Conservation (phyloP, 1,140 invertebrate genomes). For the Phenacoccus solenopsis region DNA sequence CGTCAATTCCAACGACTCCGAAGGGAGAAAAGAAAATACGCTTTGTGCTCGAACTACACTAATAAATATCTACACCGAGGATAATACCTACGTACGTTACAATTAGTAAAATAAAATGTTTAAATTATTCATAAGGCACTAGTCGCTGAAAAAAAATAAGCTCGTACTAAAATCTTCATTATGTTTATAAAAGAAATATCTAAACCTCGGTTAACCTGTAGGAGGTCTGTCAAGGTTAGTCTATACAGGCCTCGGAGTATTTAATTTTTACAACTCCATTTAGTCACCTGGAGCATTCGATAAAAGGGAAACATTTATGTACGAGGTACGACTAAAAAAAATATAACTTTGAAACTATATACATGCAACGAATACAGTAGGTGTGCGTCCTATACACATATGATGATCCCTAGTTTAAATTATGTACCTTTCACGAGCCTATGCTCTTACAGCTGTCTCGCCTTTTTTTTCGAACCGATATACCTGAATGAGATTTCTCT, state of each 20-base stretch:
- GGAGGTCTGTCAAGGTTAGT: constrained; percentile 1
- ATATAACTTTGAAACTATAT: not conserved
- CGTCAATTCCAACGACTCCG: too few species aligned
- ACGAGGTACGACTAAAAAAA: not conserved
- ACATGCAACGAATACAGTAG: not conserved
- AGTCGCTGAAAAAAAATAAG: not conserved
- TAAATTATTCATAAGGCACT: constrained; percentile 1
- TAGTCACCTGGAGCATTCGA: not conserved
- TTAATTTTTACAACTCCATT: constrained; percentile 3
- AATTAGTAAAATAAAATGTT: not conserved
- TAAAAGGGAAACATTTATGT: not conserved
- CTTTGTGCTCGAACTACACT: too few species aligned
- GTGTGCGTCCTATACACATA: not conserved
- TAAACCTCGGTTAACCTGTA: not conserved
- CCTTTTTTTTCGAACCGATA: not conserved
- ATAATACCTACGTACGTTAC: not conserved
- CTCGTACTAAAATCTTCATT: not conserved
- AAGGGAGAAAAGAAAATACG: too few species aligned
- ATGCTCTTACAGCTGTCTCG: not conserved
- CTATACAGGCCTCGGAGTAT: not conserved
- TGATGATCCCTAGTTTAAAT: not conserved
- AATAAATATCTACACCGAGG: not conserved
- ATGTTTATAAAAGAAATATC: not conserved
- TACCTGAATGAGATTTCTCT: not conserved
- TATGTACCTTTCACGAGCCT: not conserved